Conservation (phyloP, 2,113 vertebrate species). For the Gopherus evgoodei region DNA sequence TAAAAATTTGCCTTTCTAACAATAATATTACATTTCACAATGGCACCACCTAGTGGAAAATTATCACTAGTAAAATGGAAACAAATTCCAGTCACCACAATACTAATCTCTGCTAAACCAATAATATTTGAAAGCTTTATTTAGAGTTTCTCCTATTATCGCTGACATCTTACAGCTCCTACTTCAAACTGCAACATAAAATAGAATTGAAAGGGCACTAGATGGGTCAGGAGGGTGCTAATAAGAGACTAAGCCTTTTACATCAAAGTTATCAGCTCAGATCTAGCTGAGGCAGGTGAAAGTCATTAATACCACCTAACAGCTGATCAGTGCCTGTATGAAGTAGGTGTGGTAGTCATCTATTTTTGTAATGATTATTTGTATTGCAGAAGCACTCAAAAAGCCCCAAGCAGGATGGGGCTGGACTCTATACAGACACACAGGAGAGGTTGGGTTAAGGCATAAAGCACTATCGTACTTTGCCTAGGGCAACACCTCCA, state of each 20-base stretch:
- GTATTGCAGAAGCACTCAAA: neutral
- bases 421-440: neutral
- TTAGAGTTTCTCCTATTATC: neutral
- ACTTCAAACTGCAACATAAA: neutral
- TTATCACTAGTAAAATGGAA: neutral
- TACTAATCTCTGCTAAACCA: neutral
- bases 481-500: neutral
- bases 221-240: neutral
- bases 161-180: neutral
- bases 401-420: neutral
- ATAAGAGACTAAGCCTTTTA: neutral
- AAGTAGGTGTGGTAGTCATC: neutral
- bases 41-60: slow-evolving; percentile 74
- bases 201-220: neutral
- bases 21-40: slow-evolving; percentile 61
- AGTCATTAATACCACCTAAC: neutral
- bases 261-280: neutral
- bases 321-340: neutral
- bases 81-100: neutral
- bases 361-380: too few species aligned
- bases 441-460: neutral
- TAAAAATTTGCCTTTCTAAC: neutral
- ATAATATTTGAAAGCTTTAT: neutral
- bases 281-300: neutral
- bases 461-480: neutral